phyloP scores from a whole-genome alignment of 2,888 invertebrate genomes.

The Homarus gammarus region DNA sequence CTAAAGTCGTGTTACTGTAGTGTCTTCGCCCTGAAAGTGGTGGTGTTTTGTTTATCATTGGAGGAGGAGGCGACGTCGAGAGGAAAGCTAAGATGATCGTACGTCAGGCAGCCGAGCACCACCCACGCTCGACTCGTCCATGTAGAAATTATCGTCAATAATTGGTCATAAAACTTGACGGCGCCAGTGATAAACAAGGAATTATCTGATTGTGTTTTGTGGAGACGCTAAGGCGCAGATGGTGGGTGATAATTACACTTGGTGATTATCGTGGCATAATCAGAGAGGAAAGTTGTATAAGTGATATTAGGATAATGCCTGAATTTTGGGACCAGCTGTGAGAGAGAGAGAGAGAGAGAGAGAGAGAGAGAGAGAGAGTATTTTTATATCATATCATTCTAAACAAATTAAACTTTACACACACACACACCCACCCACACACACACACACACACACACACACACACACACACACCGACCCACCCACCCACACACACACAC shows the following conservation, averaged over 20 bases:
- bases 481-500: neutral
- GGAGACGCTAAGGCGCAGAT: constrained; percentile 48
- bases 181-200: constrained; percentile 39
- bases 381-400: no score
- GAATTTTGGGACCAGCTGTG: neutral
- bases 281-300: constrained; percentile 41
- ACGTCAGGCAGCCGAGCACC: constrained; percentile 39
- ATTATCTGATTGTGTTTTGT: constrained; percentile 55
- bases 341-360: no score
- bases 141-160: constrained; percentile 64
- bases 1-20: no score
- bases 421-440: neutral
- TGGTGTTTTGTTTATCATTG: neutral
- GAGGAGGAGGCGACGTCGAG: neutral
- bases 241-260: constrained; percentile 49
- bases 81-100: constrained; percentile 14
- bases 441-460: neutral
- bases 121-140: constrained; percentile 43
- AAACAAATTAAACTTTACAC: no score
- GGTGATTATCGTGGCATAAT: constrained; percentile 41
- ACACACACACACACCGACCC: neutral
- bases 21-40: no score
- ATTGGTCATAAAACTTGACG: constrained; percentile 43
- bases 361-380: no score
- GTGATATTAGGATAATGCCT: constrained; percentile 9